phyloP scores from a whole-genome alignment of 2,888 invertebrate genomes.

The Tromatobia lineatoria region DNA sequence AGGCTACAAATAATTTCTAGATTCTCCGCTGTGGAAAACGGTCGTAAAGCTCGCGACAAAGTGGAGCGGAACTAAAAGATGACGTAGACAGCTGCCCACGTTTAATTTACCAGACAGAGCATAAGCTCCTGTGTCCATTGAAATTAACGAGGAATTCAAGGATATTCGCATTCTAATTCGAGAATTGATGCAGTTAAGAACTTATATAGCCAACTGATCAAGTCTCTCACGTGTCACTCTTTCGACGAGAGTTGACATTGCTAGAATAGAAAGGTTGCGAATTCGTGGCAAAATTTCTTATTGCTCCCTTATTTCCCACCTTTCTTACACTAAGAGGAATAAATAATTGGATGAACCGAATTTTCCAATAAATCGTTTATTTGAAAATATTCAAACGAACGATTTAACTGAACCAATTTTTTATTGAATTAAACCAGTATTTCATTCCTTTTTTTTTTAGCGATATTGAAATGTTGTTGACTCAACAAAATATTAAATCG shows the following conservation, averaged over 20 bases:
- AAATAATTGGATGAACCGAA: no score
- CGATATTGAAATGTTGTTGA: no score
- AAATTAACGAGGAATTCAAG: conserved; percentile 5
- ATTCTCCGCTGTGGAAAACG: conserved; percentile 31
- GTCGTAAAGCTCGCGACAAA: conserved; percentile 20
- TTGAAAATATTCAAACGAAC: no score
- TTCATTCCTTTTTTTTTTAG: no score
- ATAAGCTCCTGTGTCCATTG: neutral
- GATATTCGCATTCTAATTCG: conserved; percentile 26
- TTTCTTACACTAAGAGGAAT: no score
- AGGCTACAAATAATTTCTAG: conserved; percentile 13
- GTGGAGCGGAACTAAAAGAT: conserved; percentile 30
- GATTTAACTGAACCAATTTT: no score
- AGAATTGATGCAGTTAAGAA: conserved; percentile 14
- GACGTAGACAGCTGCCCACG: conserved; percentile 24
- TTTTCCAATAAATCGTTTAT: no score
- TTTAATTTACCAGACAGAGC: conserved; percentile 3
- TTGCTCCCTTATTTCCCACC: neutral
- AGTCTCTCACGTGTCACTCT: neutral
- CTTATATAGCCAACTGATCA: conserved; percentile 15
- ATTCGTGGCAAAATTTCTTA: conserved; percentile 3
- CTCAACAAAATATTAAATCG: no score
- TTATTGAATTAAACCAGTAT: no score
- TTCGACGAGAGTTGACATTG: conserved; percentile 6
- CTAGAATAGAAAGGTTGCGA: conserved; percentile 39